phyloP scores from a whole-genome alignment of 30 jellyfish, hydroid and myxozoan species.

The Haliclystus octoradiatus region DNA sequence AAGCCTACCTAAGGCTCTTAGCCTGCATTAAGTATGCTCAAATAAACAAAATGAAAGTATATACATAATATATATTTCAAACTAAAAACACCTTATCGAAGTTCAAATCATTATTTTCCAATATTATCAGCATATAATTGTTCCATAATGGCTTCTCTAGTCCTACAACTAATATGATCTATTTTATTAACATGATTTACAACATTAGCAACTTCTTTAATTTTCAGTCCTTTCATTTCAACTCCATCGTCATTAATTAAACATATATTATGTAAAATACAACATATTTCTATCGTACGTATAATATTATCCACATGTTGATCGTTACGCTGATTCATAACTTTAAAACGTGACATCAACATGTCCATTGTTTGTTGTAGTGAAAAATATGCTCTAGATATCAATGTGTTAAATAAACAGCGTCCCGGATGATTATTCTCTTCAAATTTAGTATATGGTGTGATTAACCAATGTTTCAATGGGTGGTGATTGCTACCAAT shows the following conservation, averaged over 20 bases:
- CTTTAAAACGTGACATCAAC: neutral
- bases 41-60: no score
- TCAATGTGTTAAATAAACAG: neutral
- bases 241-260: neutral
- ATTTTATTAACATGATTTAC: neutral
- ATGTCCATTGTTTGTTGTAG: neutral
- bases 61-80: no score
- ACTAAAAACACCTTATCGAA: neutral
- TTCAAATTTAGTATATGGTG: neutral
- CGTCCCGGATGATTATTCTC: neutral
- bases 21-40: no score
- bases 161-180: neutral
- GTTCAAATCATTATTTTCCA: neutral
- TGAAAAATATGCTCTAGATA: neutral
- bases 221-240: neutral
- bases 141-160: neutral
- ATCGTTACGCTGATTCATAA: neutral
- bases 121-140: neutral
- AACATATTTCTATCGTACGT: neutral
- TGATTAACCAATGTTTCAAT: neutral
- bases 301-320: neutral
- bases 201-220: no score
- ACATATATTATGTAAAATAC: neutral
- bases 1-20: no score
- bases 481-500: neutral